Conservation (phyloP, 1,140 invertebrate species). For the Oedothorax gibbosus region DNA sequence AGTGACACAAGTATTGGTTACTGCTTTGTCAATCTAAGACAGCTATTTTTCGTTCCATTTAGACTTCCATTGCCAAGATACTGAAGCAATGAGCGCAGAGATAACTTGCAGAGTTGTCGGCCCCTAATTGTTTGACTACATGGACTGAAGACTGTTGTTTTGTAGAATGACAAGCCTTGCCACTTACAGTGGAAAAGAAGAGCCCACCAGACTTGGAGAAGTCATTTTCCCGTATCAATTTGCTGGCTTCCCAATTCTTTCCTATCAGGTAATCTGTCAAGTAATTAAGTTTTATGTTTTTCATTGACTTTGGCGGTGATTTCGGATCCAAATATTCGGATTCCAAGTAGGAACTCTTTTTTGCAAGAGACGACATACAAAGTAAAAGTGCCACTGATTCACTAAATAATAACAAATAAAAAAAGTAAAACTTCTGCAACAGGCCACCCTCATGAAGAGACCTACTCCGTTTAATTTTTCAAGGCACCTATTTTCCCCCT, state of each 20-base stretch:
- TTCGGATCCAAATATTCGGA: not conserved
- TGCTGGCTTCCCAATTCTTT: conserved; percentile 34
- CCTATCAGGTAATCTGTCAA: conserved; percentile 33
- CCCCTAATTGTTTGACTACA: conserved; percentile 31
- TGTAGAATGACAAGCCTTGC: conserved; percentile 50
- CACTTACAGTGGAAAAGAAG: conserved; percentile 10
- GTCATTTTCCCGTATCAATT: conserved; percentile 47
- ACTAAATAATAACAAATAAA: too few species aligned
- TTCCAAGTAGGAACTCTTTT: too few species aligned
- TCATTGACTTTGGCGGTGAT: conserved; percentile 25
- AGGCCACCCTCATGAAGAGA: too few species aligned
- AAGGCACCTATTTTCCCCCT: too few species aligned
- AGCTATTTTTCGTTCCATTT: conserved; percentile 22
- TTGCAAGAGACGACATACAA: too few species aligned
- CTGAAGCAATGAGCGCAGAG: not conserved
- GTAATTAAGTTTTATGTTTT: conserved; percentile 38
- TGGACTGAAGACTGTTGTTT: conserved; percentile 38
- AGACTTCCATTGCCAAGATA: conserved; percentile 20
- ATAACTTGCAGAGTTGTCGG: conserved; percentile 18
- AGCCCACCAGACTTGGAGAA: conserved; percentile 28
- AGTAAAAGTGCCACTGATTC: too few species aligned
- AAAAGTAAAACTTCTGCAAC: too few species aligned
- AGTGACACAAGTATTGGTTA: too few species aligned
- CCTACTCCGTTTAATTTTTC: too few species aligned
- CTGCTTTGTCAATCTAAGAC: not conserved